phyloP scores from a whole-genome alignment of 2,797 vertebrate genomes.

The Mormyrus hasselquistii region DNA sequence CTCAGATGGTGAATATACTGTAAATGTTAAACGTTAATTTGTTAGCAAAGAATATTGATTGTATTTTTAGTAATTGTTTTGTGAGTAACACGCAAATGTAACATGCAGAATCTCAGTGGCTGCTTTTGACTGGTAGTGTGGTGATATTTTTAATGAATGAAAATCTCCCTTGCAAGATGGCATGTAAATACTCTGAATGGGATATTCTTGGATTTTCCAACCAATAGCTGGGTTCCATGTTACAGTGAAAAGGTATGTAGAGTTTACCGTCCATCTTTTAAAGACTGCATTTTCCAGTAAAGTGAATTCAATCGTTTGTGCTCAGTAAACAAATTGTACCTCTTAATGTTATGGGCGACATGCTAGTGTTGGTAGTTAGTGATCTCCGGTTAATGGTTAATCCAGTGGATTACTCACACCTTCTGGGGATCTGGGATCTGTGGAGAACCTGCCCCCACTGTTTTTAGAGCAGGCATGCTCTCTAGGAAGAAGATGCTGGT shows the following conservation, averaged over 20 bases:
- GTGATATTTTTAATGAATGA: not conserved
- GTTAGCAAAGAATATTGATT: not conserved
- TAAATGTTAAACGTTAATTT: not conserved
- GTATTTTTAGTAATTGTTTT: not conserved
- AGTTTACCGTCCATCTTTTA: slow-evolving; percentile 23
- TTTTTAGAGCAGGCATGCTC: not conserved
- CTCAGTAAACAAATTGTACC: slow-evolving; percentile 47
- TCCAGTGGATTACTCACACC: not conserved
- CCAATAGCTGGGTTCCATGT: slow-evolving; percentile 25
- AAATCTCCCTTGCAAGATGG: not conserved
- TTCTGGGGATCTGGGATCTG: not conserved
- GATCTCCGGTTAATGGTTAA: not conserved
- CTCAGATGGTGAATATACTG: not conserved
- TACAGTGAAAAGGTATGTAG: slow-evolving; percentile 30
- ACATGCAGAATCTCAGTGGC: not conserved
- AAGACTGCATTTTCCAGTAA: slow-evolving; percentile 43
- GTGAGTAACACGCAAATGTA: not conserved
- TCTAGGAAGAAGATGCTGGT: not conserved
- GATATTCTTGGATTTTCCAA: not conserved
- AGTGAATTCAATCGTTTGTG: slow-evolving; percentile 19
- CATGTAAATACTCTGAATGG: slow-evolving; percentile 10
- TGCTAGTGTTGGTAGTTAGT: not conserved
- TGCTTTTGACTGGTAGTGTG: not conserved
- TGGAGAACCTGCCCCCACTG: not conserved
- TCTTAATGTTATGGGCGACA: not conserved